A percentile compares a stretch with the other conserved stretches of the same genome.
Conservation (phyloP, 1,140 invertebrate species). For the Lepidurus apus region DNA sequence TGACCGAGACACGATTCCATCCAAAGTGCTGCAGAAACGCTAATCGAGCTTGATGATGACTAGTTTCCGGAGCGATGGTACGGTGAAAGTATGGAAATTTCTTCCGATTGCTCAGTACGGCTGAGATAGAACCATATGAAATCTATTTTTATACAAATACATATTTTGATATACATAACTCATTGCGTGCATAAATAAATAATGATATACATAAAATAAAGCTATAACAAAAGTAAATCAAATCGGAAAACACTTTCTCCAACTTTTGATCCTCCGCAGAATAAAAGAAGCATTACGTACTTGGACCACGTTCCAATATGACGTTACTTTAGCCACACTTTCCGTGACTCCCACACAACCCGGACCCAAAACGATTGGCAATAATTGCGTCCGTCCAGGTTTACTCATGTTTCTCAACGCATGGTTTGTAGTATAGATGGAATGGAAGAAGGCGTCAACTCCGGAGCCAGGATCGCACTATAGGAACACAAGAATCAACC, state of each 20-base stretch:
- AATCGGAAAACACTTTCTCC: not conserved
- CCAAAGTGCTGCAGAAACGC: constrained; percentile 73
- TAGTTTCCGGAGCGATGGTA: constrained; percentile 77
- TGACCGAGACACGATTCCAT: constrained; percentile 79
- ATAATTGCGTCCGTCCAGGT: constrained; percentile 39
- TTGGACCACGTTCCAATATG: constrained; percentile 87
- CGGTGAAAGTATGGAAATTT: constrained; percentile 83
- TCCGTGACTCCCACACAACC: constrained; percentile 85
- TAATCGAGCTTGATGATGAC: constrained; percentile 75
- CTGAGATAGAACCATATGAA: constrained; percentile 78
- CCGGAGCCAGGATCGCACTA: constrained; percentile 86
- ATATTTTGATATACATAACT: no score
- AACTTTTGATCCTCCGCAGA: not conserved
- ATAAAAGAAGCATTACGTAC: constrained; percentile 47
- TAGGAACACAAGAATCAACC: constrained; percentile 39
- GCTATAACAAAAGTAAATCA: not conserved
- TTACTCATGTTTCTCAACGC: constrained; percentile 52
- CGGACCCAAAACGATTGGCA: constrained; percentile 74
- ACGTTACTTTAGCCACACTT: constrained; percentile 78
- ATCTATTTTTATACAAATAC: constrained; percentile 51
- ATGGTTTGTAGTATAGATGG: constrained; percentile 64
- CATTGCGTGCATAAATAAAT: not conserved
- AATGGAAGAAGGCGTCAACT: constrained; percentile 82
- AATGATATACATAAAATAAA: not conserved
- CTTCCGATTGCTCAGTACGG: constrained; percentile 72